Evolutionary conservation across 2,113 vertebrate genomes (phyloP).

Genomic region (Gallinago undulata): DNA sequence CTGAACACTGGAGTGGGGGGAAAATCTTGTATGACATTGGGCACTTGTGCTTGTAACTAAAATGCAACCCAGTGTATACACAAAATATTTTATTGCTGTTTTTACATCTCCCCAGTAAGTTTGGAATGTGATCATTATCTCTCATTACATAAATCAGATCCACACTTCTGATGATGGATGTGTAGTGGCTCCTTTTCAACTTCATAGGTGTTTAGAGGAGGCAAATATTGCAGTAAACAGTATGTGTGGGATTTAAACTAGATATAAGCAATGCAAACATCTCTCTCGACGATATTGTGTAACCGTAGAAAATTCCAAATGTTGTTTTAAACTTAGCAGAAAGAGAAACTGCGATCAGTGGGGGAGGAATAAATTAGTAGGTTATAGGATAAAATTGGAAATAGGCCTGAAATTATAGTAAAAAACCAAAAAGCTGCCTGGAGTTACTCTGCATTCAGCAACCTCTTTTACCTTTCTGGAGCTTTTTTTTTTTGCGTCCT

Average conservation of each 20-base stretch:
- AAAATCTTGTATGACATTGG: neutral
- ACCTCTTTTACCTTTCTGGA: neutral
- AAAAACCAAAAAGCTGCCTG: neutral
- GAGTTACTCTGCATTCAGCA: neutral
- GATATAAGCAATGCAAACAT: slow-evolving; percentile 3
- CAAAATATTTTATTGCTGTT: slow-evolving; percentile 9
- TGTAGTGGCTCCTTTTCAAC: slow-evolving; percentile 25
- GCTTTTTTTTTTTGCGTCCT: neutral
- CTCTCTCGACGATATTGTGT: neutral
- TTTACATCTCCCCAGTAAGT: neutral
- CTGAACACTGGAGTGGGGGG: neutral
- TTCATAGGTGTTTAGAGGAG: slow-evolving; percentile 36
- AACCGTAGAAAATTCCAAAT: neutral
- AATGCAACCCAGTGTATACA: neutral
- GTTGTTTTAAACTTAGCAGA: slow-evolving; percentile 52
- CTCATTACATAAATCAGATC: slow-evolving; percentile 35
- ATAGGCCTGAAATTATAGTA: slow-evolving; percentile 53
- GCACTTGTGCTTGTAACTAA: neutral
- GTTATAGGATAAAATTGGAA: slow-evolving; percentile 66
- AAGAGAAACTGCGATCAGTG: slow-evolving; percentile 58
- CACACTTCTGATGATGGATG: neutral
- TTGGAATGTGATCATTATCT: slow-evolving; percentile 36
- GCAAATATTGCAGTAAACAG: slow-evolving; percentile 30
- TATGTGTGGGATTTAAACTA: slow-evolving; percentile 10
- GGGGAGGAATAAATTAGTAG: slow-evolving; percentile 68